Evolutionary conservation across 2,797 vertebrate species (phyloP).

Genomic region (Typhlichthys eigenmanni): DNA sequence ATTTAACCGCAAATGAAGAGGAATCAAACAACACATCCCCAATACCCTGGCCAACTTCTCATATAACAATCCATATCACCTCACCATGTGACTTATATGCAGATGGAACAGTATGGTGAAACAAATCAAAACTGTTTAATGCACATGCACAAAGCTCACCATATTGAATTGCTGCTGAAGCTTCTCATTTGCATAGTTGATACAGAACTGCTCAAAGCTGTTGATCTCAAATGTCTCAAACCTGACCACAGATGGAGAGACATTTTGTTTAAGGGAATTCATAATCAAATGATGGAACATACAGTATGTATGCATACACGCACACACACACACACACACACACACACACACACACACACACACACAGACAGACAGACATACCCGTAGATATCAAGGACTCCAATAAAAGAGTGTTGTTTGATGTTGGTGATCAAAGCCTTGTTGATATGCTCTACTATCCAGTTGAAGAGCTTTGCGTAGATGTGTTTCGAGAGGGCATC

Average conservation of each 20-base stretch:
- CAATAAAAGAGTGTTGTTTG: conserved; percentile 97
- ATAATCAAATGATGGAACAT: not conserved
- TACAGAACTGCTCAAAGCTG: conserved; percentile 99
- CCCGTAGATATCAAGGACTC: conserved; percentile 98
- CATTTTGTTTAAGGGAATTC: not conserved
- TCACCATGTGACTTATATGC: not conserved
- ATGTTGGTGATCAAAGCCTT: conserved; percentile 86
- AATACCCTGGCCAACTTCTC: no score
- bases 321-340: not conserved
- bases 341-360: not conserved
- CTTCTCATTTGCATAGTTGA: conserved; percentile 99
- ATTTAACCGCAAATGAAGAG: no score
- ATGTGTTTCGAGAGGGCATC: conserved; percentile 96
- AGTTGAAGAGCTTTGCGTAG: conserved; percentile 96
- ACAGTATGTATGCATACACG: not conserved
- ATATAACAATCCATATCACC: not conserved
- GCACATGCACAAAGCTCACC: conserved; percentile 77
- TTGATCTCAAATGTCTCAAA: conserved; percentile 99
- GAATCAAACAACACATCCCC: no score
- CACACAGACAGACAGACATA: conserved; percentile 53
- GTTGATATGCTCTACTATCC: conserved; percentile 97
- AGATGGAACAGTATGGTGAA: not conserved
- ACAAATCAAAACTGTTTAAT: not conserved
- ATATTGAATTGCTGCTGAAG: conserved; percentile 99
- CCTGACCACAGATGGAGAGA: conserved; percentile 60